Conservation (phyloP, 2,888 invertebrate genomes). For the Loripinus fragilis region DNA sequence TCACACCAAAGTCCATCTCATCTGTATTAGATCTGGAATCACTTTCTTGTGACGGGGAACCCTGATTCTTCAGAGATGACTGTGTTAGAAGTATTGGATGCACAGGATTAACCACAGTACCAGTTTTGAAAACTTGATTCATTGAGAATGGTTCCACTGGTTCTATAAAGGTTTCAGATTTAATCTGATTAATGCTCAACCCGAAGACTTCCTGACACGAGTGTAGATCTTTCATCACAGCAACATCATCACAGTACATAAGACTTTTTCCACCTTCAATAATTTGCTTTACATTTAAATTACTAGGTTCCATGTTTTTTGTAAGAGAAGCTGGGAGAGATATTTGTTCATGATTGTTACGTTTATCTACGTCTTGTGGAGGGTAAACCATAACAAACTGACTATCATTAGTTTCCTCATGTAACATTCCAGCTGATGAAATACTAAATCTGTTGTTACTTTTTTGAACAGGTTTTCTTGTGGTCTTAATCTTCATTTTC, state of each 20-base stretch:
- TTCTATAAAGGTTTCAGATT: constrained; percentile 12
- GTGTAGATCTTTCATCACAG: background rate
- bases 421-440: background rate
- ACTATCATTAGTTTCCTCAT: background rate
- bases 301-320: background rate
- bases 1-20: too few species aligned
- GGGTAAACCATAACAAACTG: background rate
- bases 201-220: constrained; percentile 1
- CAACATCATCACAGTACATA: constrained; percentile 16
- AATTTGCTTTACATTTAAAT: background rate
- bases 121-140: background rate
- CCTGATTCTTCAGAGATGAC: background rate
- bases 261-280: constrained; percentile 14
- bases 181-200: constrained; percentile 4
- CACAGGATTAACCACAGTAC: background rate
- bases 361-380: background rate
- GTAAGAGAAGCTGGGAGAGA: background rate
- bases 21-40: too few species aligned
- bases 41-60: background rate
- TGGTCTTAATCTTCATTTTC: background rate
- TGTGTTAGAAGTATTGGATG: constrained; percentile 22
- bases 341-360: background rate
- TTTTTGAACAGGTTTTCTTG: background rate
- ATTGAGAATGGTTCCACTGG: constrained; percentile 12
- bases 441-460: background rate